Evolutionary conservation across 2,888 invertebrate genomes (phyloP), one percentile per base, ranked within the genome.

Genomic region (Leptothorax acervorum): DNA sequence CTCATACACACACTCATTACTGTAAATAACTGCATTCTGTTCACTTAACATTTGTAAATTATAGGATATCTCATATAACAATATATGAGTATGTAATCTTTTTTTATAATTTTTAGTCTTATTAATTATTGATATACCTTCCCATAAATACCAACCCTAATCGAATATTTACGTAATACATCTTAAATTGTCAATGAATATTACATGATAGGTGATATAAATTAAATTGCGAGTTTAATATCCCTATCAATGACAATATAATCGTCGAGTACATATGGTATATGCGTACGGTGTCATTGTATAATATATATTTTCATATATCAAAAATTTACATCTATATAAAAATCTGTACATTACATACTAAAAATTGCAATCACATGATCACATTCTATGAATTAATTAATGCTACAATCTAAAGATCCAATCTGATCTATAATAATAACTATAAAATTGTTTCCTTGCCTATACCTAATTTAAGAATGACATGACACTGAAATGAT

Each of bases 21-120:
- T 92, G 92, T 92, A 92, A 91, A 92, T 92, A 92, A 78, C 87
- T 87, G 84, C 91, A 90, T 90, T 62, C 82, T 87, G 83, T 82
- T 83, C 92, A 90, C 88, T 88, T 51, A 65, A 35, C 82, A 81
- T 35, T 63, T 90, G 85, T 91, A 91, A 87, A 90, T 92, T 87
- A 87, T 88, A 85, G 28, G 75, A 88, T 86, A 90, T 78, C 65
- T 88, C 81, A 73, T 78, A 53, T 87, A 78, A 79, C 84, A 87
- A 90, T 88, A 90, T 83, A 85, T 83, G 31, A 76, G 39, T 65
- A 79, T 79, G 11, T 70, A 57, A 11, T 48, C n/a, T 12, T 55
- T 35, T 53, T 71, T 71, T 71, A 11, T 79, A 60, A 55, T 8
- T 18, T 78, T 57, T 42, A 31, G 31, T 78, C n/a, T 76, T 68